Base-by-base conservation (phyloP, 2,113 vertebrate species). In the Aptenodytes patagonicus region DNA sequence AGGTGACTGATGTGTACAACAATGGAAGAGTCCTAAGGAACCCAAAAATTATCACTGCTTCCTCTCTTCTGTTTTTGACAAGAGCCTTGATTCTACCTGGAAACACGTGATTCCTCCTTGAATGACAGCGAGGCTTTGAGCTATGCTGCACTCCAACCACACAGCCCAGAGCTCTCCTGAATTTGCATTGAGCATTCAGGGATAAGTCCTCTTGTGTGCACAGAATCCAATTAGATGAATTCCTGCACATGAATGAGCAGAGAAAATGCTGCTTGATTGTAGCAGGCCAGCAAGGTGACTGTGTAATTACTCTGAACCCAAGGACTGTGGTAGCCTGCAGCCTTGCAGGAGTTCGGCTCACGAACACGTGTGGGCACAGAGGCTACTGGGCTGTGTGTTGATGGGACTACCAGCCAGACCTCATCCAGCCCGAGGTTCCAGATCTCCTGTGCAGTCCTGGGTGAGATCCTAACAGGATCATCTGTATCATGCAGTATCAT, bases 351-450 rank as follows among this genome's bases (percentile, higher is more conserved):
- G 29, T 9, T 54, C 1, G 3, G 54, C n/a, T 90, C 58, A 11
- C 6, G 5, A 42, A 46, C 34, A 29, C 0, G 0, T 0, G 5
- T 26, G 42, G 42, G 64, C 70, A 58, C 19, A 46, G 80, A 28
- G 52, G 51, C 36, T 29, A 18, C 36, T 0, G 6, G 34, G 38
- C 55, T 25, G 15, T 4, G 40, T 24, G 40, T 4, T 26, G 26
- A 29, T 14, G 64, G 64, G 32, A 26, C 61, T 17, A 32, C 61
- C 31, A 38, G 34, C 42, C 62, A 58, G 62, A 44, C 32, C 36
- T 51, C 55, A 44, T 10, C 49, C 49, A 62, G 60, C 61, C 36
- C 1, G 1, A 36, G 51, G 34, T 19, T 65, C 55, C 61, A 47
- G 10, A 31, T 24, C 31, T 52, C 21, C 24, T 36, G 32, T 7